These are phyloP conservation scores for Phthorimaea operculella DNA, from an alignment of 1,140 invertebrate species.

Conservation along the genomic window DNA sequence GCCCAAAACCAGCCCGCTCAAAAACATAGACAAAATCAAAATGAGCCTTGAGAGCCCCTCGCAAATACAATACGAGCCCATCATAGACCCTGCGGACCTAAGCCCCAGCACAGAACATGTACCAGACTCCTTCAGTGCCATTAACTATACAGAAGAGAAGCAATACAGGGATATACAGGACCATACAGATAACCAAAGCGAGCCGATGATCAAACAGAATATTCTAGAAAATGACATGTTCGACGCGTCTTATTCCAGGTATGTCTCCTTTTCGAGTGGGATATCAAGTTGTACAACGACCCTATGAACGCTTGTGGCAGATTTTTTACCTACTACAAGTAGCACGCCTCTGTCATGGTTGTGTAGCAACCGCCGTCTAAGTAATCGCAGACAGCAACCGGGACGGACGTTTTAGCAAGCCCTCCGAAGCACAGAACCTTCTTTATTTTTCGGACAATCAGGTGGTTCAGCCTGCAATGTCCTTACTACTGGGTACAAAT, in stretches of 20 bases:
- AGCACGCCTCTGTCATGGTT: no score
- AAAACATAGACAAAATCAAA: constrained; percentile 66
- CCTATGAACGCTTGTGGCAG: no score
- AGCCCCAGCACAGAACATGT: constrained; percentile 57
- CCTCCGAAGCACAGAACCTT: no score
- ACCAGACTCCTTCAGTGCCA: constrained; percentile 45
- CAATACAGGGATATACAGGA: constrained; percentile 37
- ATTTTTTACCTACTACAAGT: no score
- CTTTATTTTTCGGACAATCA: no score
- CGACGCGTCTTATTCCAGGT: constrained; percentile 54
- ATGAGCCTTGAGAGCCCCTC: constrained; percentile 62
- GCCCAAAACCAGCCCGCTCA: constrained; percentile 56
- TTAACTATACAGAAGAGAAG: constrained; percentile 36
- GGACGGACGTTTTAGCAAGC: no score
- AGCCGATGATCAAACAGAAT: constrained; percentile 66
- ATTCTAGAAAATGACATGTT: constrained; percentile 67
- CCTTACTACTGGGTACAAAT: no score
- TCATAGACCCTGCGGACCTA: constrained; percentile 53
- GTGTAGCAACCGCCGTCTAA: no score
- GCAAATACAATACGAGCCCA: constrained; percentile 64
- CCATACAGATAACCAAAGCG: constrained; percentile 41
- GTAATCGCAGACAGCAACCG: no score
- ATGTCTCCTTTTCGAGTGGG: no score
- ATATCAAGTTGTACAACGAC: no score
- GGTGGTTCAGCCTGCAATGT: no score